Percentiles rank a stretch among this genome's conserved stretches.
Evolutionary conservation across 1,140 invertebrate species (phyloP).

Genomic region (Ericerus pela): DNA sequence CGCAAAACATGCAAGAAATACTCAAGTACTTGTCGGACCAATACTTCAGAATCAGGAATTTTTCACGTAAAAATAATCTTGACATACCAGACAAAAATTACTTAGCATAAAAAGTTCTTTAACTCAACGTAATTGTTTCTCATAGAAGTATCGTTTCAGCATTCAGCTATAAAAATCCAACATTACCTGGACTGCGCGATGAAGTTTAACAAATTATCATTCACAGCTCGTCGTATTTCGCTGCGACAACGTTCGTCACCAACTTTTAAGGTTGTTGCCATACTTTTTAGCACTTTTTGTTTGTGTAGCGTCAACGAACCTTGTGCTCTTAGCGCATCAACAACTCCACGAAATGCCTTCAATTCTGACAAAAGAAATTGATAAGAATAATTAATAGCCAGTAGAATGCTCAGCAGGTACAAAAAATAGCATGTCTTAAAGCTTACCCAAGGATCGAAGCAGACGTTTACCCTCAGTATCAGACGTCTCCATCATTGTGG

Average conservation of each 20-base stretch:
- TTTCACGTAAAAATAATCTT: too few relatives aligned
- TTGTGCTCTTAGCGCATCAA: conserved; percentile 80
- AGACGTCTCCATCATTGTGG: not conserved
- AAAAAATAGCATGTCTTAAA: not conserved
- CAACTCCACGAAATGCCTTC: conserved; percentile 74
- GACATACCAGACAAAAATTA: too few relatives aligned
- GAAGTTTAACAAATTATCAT: conserved; percentile 73
- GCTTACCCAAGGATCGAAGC: not conserved
- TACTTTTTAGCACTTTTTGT: conserved; percentile 64
- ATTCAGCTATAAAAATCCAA: too few relatives aligned
- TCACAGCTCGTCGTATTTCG: conserved; percentile 74
- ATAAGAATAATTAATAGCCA: not conserved
- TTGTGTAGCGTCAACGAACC: conserved; percentile 70
- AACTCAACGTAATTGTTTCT: too few relatives aligned
- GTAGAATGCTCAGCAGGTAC: not conserved
- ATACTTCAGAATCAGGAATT: too few relatives aligned
- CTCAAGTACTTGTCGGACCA: too few relatives aligned
- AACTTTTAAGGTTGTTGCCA: conserved; percentile 68
- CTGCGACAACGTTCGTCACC: conserved; percentile 76
- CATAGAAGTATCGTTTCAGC: too few relatives aligned
- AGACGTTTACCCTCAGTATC: not conserved
- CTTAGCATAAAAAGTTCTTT: too few relatives aligned
- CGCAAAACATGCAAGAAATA: too few relatives aligned
- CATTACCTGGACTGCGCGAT: conserved; percentile 57
- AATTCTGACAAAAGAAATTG: conserved; percentile 45